phyloP scores from a whole-genome alignment of 2,888 invertebrate species.

The Coremacera marginata region DNA sequence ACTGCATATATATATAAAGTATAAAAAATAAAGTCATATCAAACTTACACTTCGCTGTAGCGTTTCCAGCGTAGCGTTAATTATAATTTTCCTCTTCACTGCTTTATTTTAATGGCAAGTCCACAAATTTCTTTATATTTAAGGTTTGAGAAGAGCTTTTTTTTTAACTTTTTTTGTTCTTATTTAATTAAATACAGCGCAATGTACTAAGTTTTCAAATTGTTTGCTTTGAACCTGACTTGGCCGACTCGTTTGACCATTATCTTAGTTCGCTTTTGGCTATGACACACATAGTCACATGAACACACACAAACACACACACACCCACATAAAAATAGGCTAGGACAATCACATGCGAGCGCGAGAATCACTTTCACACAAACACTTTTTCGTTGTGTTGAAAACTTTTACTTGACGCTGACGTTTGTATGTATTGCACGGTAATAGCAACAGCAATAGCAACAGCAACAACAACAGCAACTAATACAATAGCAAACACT shows the following conservation, averaged over 20 bases:
- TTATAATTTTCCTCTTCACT: not conserved
- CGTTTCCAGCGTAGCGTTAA: not conserved
- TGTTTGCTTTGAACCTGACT: conserved; percentile 19
- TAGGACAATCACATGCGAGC: conserved; percentile 23
- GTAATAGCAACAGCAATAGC: not conserved
- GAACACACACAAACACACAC: conserved; percentile 15
- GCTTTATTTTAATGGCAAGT: not conserved
- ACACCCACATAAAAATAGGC: conserved; percentile 31
- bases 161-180: not conserved
- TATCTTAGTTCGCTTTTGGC: conserved; percentile 46
- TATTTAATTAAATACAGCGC: not conserved
- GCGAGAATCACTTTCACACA: conserved; percentile 40
- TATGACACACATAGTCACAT: not conserved
- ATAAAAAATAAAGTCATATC: no score
- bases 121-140: not conserved
- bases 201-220: not conserved
- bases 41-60: not conserved
- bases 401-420: conserved; percentile 24
- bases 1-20: no score
- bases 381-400: conserved; percentile 41
- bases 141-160: not conserved
- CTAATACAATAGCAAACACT: conserved; percentile 27
- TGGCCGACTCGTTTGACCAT: conserved; percentile 40
- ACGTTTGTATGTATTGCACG: not conserved
- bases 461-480: conserved; percentile 13